A percentile compares a stretch with the other conserved stretches of the same genome.
phyloP scores from a whole-genome alignment of 2,797 vertebrate species.

The Eupleurogrammus muticus region DNA sequence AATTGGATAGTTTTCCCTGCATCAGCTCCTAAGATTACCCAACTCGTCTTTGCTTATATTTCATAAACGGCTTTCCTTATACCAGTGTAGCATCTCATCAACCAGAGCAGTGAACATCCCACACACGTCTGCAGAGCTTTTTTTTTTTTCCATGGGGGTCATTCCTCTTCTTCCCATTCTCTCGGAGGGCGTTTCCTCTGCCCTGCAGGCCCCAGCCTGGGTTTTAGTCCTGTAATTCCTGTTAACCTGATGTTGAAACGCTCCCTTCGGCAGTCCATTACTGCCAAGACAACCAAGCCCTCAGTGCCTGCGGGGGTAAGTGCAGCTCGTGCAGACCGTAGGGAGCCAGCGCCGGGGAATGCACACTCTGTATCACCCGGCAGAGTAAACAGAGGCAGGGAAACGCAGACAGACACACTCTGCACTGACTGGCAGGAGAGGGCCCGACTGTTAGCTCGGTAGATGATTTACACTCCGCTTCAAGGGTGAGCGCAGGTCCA shows the following conservation, averaged over 20 bases:
- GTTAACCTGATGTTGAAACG: slow-evolving; percentile 83
- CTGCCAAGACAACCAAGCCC: slow-evolving; percentile 76
- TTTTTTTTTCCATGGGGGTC: slow-evolving; percentile 73
- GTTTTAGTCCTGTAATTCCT: slow-evolving; percentile 78
- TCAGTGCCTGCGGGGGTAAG: slow-evolving; percentile 73
- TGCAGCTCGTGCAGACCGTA: slow-evolving; percentile 72
- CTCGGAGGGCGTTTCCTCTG: slow-evolving; percentile 75
- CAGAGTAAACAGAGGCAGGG: slow-evolving; percentile 76
- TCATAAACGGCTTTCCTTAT: slow-evolving; percentile 46
- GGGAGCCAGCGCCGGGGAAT: slow-evolving; percentile 74
- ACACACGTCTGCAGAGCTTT: slow-evolving; percentile 53
- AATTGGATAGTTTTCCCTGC: slow-evolving; percentile 32
- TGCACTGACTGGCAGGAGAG: slow-evolving; percentile 72
- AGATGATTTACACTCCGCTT: slow-evolving; percentile 80
- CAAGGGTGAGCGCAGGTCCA: slow-evolving; percentile 76
- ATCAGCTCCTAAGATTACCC: slow-evolving; percentile 27
- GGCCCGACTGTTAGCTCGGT: slow-evolving; percentile 69
- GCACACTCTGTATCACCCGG: slow-evolving; percentile 69
- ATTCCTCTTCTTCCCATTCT: slow-evolving; percentile 73
- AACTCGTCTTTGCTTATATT: slow-evolving; percentile 37
- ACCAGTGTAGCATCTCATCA: slow-evolving; percentile 25
- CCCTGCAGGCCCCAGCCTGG: slow-evolving; percentile 65
- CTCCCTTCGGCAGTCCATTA: slow-evolving; percentile 83
- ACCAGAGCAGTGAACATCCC: slow-evolving; percentile 33
- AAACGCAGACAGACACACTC: slow-evolving; percentile 58